phyloP scores from a whole-genome alignment of 2,797 vertebrate species.

The Pristis pectinata region DNA sequence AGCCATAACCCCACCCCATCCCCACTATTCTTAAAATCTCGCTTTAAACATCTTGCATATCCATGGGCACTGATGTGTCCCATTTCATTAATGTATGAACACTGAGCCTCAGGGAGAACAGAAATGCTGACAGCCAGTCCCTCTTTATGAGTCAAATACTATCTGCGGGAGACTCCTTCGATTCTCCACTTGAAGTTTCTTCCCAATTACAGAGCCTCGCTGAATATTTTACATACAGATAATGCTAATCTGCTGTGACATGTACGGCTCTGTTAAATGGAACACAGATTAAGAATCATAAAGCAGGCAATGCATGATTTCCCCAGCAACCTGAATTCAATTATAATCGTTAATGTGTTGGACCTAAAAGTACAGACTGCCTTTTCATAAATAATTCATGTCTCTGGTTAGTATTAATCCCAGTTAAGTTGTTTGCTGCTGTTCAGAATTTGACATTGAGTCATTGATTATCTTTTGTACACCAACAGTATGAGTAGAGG shows the following conservation, averaged over 20 bases:
- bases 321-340: background rate
- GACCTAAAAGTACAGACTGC: background rate
- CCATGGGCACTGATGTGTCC: background rate
- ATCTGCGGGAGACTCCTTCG: background rate
- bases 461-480: background rate
- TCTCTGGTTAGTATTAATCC: background rate
- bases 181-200: conserved; percentile 4
- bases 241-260: conserved; percentile 15
- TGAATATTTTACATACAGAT: conserved; percentile 5
- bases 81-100: conserved; percentile 18
- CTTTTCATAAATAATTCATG: conserved; percentile 17
- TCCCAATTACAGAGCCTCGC: conserved; percentile 18
- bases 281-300: background rate
- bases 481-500: too few relatives aligned
- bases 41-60: background rate
- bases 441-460: background rate
- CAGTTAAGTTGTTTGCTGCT: background rate
- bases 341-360: background rate
- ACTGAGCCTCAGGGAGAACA: background rate
- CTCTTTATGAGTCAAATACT: background rate
- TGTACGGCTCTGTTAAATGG: background rate
- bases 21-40: background rate
- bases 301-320: background rate
- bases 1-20: background rate
- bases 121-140: conserved; percentile 11